A percentile compares a stretch with the other conserved stretches of the same genome.
Evolutionary conservation across 2,113 vertebrate species (phyloP).

Genomic region (Delphinus delphis): DNA sequence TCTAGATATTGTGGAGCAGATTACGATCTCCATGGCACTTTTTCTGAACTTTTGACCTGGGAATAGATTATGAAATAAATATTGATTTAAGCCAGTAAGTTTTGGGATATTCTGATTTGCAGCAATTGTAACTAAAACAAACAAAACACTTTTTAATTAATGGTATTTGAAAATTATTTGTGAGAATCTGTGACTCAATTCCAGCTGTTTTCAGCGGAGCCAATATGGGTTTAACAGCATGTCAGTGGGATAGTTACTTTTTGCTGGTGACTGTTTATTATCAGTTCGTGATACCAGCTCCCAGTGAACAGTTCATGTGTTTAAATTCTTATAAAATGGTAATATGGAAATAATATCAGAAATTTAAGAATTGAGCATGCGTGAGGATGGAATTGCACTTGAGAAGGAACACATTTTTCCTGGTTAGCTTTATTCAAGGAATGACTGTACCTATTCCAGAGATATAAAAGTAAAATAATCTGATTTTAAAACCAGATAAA

Average conservation of each 20-base stretch:
- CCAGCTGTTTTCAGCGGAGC: background rate
- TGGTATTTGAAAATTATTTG: background rate
- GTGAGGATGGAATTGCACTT: background rate
- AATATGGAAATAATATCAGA: background rate
- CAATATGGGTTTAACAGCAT: background rate
- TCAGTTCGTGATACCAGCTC: background rate
- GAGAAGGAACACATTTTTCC: background rate
- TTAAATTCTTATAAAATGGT: background rate
- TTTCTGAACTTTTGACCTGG: background rate
- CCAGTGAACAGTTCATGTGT: background rate
- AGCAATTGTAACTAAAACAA: background rate
- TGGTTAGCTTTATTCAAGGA: background rate
- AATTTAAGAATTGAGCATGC: background rate
- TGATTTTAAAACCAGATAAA: background rate
- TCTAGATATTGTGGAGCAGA: background rate
- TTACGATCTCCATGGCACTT: background rate
- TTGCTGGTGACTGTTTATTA: background rate
- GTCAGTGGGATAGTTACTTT: background rate
- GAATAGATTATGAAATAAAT: background rate
- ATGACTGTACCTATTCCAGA: background rate
- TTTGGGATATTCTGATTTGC: background rate
- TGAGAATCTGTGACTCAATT: background rate
- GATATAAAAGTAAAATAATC: background rate
- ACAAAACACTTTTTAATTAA: background rate
- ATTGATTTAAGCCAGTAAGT: background rate